Base-by-base conservation (phyloP, 2,113 vertebrate species). In the Philantomba maxwellii region DNA sequence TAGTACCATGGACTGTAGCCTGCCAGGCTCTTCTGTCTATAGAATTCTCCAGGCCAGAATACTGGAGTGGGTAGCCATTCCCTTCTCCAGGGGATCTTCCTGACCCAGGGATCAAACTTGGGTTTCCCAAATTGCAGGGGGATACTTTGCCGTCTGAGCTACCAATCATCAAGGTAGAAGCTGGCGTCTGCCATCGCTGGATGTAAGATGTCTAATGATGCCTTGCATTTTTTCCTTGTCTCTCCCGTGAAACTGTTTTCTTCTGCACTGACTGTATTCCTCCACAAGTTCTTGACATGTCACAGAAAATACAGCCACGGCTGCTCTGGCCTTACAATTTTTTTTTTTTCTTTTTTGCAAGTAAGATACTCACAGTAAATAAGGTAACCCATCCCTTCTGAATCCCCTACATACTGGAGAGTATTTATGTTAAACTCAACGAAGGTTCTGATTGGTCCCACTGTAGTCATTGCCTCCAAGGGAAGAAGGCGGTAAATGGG, bases 391-490 rank as follows among this genome's bases (percentile, higher is more conserved):
- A 12, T 21, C 33, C 43, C 39, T 43, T 39, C 28, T 28, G 9
- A 6, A 11, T 11, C 0, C 23, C 23, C 30, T 30, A 17, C 2
- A 1, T 21, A 55, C 36, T 21, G 21, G 43, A 3, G 1, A 15
- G 21, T 11, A 12, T 70, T 78, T 21, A 1, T 43, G 30, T 6
- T 47, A 80, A 70, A 47, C 17, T 25, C 26, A 26, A 6, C 0
- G 19, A 86, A 26, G 19, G 1, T 49, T 45, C 39, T 57, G 9
- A 19, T 15, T 55, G 15, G 36, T 66, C 21, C 33, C 51, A 7
- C 25, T 11, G 4, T 6, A 14, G 16, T 14, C 6, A 4, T 13
- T 73, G 0, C 30, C 49, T 43, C 47, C 13, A 1, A 26, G 7
- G 53, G 45, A 62, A 45, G 16, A n/a, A 55, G 60, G 45, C 21